phyloP scores from a whole-genome alignment of 2,888 invertebrate species.

The Acronicta aceris region DNA sequence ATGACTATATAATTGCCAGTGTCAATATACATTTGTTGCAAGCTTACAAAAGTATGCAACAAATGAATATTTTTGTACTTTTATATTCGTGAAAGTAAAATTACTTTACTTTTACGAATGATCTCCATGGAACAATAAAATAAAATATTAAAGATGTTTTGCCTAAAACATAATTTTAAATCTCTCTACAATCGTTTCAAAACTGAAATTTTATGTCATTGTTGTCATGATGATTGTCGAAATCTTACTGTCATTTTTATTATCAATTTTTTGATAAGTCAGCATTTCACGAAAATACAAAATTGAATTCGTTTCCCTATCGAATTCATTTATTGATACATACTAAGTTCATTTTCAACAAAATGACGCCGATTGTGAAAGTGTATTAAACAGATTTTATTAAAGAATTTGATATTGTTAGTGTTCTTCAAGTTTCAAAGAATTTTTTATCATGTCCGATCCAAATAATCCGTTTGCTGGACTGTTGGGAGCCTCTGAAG shows the following conservation, averaged over 20 bases:
- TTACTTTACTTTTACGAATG: not conserved
- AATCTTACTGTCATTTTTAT: constrained; percentile 50
- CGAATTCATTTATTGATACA: constrained; percentile 26
- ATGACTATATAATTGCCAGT: constrained; percentile 23
- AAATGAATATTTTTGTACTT: not conserved
- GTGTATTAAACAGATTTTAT: constrained; percentile 30
- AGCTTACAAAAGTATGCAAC: not conserved
- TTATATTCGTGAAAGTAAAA: not conserved
- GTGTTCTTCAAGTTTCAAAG: constrained; percentile 45
- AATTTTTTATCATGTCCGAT: constrained; percentile 74
- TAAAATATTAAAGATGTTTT: not conserved
- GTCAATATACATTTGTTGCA: not conserved
- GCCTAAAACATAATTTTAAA: not conserved
- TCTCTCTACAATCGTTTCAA: constrained; percentile 23
- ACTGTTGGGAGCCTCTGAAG: constrained; percentile 75
- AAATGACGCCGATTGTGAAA: constrained; percentile 43
- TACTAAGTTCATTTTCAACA: constrained; percentile 27
- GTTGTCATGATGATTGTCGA: too few relatives aligned
- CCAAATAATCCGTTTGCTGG: constrained; percentile 84
- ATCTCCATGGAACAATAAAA: too few relatives aligned
- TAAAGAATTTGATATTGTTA: constrained; percentile 30
- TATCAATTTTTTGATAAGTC: constrained; percentile 69
- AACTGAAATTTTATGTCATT: constrained; percentile 56
- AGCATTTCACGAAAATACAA: constrained; percentile 58
- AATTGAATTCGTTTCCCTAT: constrained; percentile 22